phyloP scores from a whole-genome alignment of 2,797 vertebrate genomes.

The Limosa lapponica region DNA sequence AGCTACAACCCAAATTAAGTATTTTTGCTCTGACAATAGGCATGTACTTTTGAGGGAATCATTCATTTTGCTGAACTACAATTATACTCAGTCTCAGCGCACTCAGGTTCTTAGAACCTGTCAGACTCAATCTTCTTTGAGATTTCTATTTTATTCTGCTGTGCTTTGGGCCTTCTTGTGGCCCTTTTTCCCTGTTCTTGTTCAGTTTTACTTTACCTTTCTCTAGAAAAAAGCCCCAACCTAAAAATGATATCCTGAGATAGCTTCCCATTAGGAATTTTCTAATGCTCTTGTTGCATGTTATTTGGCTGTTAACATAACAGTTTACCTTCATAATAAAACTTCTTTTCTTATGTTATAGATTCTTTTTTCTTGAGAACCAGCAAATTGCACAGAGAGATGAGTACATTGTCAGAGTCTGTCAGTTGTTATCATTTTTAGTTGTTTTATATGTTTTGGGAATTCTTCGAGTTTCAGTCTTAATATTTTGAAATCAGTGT shows the following conservation, averaged over 20 bases:
- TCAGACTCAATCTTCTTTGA: not conserved
- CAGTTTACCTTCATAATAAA: not conserved
- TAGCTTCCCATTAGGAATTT: not conserved
- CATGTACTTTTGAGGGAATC: not conserved
- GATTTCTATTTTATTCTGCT: not conserved
- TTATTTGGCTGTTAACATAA: not conserved
- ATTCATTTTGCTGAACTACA: not conserved
- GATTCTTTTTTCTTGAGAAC: not conserved
- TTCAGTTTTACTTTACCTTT: not conserved
- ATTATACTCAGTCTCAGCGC: not conserved
- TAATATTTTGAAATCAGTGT: not conserved
- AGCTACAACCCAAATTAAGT: not conserved
- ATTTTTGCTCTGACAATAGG: not conserved
- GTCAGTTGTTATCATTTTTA: not conserved
- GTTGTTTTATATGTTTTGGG: not conserved
- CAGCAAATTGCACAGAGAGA: not conserved
- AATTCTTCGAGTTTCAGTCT: not conserved
- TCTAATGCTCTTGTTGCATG: not conserved
- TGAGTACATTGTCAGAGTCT: not conserved
- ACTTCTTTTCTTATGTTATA: not conserved
- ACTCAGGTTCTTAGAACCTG: not conserved
- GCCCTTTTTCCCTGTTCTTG: not conserved
- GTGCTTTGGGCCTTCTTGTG: not conserved
- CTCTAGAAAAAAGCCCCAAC: fast-evolving
- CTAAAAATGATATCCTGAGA: not conserved